Conservation (phyloP, 2,888 invertebrate species). For the Ectobius pallidus region DNA sequence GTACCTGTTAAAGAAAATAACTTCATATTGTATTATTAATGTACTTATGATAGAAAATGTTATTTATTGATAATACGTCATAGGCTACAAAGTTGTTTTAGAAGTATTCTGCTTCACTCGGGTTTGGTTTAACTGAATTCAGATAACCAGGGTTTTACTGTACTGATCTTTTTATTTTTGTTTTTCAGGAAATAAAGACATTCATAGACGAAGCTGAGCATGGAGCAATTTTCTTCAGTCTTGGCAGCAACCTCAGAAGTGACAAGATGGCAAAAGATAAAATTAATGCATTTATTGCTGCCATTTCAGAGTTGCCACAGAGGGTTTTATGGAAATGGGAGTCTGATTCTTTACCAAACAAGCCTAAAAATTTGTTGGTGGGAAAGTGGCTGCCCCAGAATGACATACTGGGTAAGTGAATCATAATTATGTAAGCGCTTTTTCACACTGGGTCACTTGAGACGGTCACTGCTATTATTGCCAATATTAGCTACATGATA, state of each 20-base stretch:
- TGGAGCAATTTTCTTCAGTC: slow-evolving; percentile 53
- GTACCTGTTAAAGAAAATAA: no score
- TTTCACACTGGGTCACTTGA: no score
- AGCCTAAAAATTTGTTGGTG: slow-evolving; percentile 50
- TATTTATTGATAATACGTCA: no score
- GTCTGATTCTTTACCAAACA: slow-evolving; percentile 49
- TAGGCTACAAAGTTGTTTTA: no score
- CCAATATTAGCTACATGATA: no score
- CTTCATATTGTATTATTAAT: no score
- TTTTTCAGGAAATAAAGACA: slow-evolving; percentile 44
- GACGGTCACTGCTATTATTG: no score
- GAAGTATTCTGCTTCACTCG: no score
- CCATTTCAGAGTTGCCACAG: slow-evolving; percentile 49
- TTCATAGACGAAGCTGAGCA: slow-evolving; percentile 45
- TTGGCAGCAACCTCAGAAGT: slow-evolving; percentile 52
- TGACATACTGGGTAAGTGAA: slow-evolving; percentile 50
- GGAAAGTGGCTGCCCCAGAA: slow-evolving; percentile 58
- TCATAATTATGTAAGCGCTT: neutral
- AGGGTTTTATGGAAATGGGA: slow-evolving; percentile 58
- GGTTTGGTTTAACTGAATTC: no score
- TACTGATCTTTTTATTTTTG: no score
- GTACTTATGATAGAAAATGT: no score
- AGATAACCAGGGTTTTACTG: no score
- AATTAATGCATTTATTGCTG: slow-evolving; percentile 45
- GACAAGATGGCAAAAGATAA: slow-evolving; percentile 47